Conservation (phyloP, 2,113 vertebrate species). For the Chlamydotis undulata region DNA sequence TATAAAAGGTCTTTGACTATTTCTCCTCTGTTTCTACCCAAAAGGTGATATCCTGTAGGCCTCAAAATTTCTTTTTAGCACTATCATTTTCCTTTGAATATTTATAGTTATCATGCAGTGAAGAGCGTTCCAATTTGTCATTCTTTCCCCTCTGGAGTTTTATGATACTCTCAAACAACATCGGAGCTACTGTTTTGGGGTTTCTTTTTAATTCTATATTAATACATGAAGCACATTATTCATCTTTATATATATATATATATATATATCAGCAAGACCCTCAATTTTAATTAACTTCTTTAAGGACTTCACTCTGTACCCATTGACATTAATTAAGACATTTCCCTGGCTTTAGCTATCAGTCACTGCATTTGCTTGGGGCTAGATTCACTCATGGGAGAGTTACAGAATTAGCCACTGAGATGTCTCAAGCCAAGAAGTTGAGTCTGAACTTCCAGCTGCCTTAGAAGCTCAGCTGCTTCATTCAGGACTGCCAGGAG, state of each 20-base stretch:
- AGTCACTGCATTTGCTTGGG: background rate
- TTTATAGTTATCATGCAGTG: background rate
- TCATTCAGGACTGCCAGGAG: background rate
- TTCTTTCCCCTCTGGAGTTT: background rate
- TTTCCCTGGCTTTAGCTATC: background rate
- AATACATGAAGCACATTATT: background rate
- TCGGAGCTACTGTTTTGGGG: background rate
- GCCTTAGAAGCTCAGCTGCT: background rate
- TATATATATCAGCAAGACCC: background rate
- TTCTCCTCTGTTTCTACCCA: background rate
- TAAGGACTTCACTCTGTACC: background rate
- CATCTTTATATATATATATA: background rate
- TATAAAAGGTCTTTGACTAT: background rate
- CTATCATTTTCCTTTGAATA: background rate
- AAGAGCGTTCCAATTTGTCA: background rate
- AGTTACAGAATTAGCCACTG: background rate
- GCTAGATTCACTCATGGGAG: background rate
- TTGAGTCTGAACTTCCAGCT: background rate
- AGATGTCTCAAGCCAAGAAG: background rate
- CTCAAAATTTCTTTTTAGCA: background rate
- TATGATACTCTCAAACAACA: background rate
- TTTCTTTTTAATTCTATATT: background rate
- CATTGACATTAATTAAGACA: slow-evolving; percentile 37
- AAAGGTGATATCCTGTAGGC: background rate
- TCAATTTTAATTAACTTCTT: slow-evolving; percentile 48